Evolutionary conservation across 1,140 invertebrate species (phyloP), one percentile per base, ranked within the genome.

Genomic region (Harpegnathos saltator): DNA sequence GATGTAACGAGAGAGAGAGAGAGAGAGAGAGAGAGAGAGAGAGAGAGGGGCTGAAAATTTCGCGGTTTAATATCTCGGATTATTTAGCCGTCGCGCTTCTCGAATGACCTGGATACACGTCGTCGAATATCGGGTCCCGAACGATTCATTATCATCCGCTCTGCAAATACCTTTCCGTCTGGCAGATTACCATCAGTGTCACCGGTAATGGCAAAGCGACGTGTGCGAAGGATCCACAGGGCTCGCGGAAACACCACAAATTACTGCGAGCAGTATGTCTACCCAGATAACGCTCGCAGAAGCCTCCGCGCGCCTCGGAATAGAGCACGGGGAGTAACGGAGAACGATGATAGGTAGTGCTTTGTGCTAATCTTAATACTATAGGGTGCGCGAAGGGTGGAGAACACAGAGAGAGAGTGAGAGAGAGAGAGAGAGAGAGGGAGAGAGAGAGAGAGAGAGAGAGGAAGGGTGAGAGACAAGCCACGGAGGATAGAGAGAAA

Each of bases 361-460:
- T 89, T 88, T 88, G 89, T 89, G 87, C 87, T 89, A 89, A 90
- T 90, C 87, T 90, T 90, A 90, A 90, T 90, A 90, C 89, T 83
- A 80, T 83, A 86, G 82, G 83, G 83, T 50, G 75, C 73, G 75
- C 63, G 62, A 85, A 78, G 19, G 74, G 19, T 33, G 63, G 19
- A 44, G 38, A 0, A 9, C 4, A 44, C n/a, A 29, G 50, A 78
- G 66, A 52, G 50, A 69, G 14, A 24, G 44, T 24, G 12, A 66
- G 33, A 44, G 59, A 14, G 63, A 48, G 75, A 66, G 52, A 48
- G 5, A 33, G 29, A 33, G 29, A 33, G 1, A 33, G 29, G 68
- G 29, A 14, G 63, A 48, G 75, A 66, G 65, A 48, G n/a, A n/a
- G n/a, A n/a, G n/a, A n/a, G 33, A n/a, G 26, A 29, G 7, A 50